A percentile compares a stretch with the other conserved stretches of the same genome.
These are phyloP conservation scores for Myopa testacea DNA, from an alignment of 2,888 invertebrate species.

Conservation along the genomic window DNA sequence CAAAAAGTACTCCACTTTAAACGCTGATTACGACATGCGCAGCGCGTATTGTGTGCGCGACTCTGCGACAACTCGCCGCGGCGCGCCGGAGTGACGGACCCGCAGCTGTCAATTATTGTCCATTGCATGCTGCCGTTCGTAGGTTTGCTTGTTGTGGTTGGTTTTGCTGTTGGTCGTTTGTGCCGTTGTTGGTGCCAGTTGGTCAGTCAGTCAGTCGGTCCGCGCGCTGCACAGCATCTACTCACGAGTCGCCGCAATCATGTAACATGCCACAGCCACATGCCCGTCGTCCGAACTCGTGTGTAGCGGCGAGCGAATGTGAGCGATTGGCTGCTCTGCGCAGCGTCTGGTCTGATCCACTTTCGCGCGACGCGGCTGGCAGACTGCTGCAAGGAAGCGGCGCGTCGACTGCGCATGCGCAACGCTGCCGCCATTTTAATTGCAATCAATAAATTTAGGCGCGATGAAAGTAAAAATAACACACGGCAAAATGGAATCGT, in stretches of 20 bases:
- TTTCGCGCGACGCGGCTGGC: not conserved
- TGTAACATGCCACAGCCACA: not conserved
- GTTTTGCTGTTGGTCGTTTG: not conserved
- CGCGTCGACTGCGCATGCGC: not conserved
- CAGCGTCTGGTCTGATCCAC: constrained; percentile 17
- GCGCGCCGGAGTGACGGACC: not conserved
- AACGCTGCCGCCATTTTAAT: constrained; percentile 25
- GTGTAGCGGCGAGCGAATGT: too few relatives aligned
- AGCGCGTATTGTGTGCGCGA: not conserved
- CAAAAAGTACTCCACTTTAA: constrained; percentile 17
- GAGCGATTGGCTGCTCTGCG: not conserved
- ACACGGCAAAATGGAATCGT: constrained; percentile 7
- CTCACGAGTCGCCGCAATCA: not conserved
- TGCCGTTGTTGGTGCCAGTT: not conserved
- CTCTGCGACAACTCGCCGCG: not conserved
- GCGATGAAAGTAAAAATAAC: constrained; percentile 17
- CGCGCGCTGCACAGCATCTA: not conserved
- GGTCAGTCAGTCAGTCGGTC: constrained; percentile 20
- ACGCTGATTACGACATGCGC: not conserved
- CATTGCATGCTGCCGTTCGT: not conserved
- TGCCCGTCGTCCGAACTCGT: not conserved
- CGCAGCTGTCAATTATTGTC: constrained; percentile 18
- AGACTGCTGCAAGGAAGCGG: not conserved
- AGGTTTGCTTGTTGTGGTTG: not conserved
- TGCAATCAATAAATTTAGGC: constrained; percentile 27